Evolutionary conservation across 2,888 invertebrate species (phyloP), one percentile per base, ranked within the genome.

Genomic region (Petrolisthes cinctipes): DNA sequence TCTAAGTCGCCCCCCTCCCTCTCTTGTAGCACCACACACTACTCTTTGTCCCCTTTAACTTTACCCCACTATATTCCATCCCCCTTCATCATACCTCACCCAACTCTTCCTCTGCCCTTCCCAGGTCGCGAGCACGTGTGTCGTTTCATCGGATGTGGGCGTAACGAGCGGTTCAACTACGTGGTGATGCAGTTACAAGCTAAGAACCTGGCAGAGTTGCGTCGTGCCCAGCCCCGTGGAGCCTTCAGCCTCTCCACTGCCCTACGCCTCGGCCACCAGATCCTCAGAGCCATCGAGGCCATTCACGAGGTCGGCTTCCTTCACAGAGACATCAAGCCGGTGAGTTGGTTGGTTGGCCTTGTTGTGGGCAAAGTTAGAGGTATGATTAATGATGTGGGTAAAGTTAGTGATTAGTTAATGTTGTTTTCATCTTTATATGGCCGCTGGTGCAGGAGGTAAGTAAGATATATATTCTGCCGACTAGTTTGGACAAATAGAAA

Each of bases 181-280:
- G 98, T 99, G 80, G 99, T 99, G 92, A 99, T 99, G 99, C 98
- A 99, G 92, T 95, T 99, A 78, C 99, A 99, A 94, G 99, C 98
- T 0, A 95, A 98, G 92, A 99, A 99, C 94, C 94, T 99, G 92
- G 99, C 99, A 0, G 99, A 99, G 93, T 94, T 99, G 92, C 93
- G 99, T 87, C 94, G 99, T 68, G 97, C 98, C 17, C 98, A 98
- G 93, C 97, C 98, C 0, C 94, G 97, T 86, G 98, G 98, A 90
- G 97, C 98, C 91, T 99, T 99, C 94, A 97, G 98, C n/a, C 94
- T 99, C 71, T 98, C 98, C 91, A 99, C 99, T 84, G 98, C 99
- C 4, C 94, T 99, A 85, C 95, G 99, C 92, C 94, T 99, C 92
- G 99, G 98, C 85, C 94, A 97, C 90, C 99, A 99, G 94, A 99